Base-by-base conservation (phyloP, 2,888 invertebrate species). In the Aspidiotus rigidus region DNA sequence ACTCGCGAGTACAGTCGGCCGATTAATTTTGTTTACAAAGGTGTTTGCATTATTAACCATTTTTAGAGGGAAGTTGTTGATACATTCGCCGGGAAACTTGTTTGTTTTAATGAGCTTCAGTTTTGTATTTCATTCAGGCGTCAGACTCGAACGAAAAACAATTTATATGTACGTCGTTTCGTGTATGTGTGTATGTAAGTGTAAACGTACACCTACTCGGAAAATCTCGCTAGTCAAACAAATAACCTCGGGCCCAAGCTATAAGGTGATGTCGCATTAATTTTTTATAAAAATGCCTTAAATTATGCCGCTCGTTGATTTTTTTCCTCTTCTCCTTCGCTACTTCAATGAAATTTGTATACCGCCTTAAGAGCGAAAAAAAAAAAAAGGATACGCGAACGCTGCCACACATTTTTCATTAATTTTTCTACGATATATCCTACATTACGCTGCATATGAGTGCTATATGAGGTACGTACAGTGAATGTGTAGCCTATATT, bases 1-100 rank as follows among this genome's bases (percentile, higher is more conserved):
- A 66, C 66, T 17, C 28, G 28, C 28, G 44, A 57, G 66, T 55
- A 66, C 66, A 66, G 66, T 66, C 66, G 56, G 66, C 69, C 69
- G 69, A 69, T 69, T 69, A 69, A 69, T 69, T 69, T 69, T 69
- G 69, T 69, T 69, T 69, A 69, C 69, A 61, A 62, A 69, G 56
- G 62, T 69, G 62, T 69, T 62, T 69, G 62, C 69, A 69, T 69
- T 69, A 69, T 69, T 69, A 69, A 69, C 69, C 69, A 62, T 66
- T 66, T 66, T 66, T 57, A 66, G 28, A 28, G 66, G 59, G 56
- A 66, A 66, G 66, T 66, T 66, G 66, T 66, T 66, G 66, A 66
- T 66, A 57, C 66, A 57, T 66, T 66, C 56, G 42, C 15, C 13
- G 17, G 66, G 42, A 59, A 66, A 66, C 66, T 66, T 66, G 66